Base-by-base conservation (phyloP, 1,140 invertebrate genomes). In the Propsilocerus akamusi region DNA sequence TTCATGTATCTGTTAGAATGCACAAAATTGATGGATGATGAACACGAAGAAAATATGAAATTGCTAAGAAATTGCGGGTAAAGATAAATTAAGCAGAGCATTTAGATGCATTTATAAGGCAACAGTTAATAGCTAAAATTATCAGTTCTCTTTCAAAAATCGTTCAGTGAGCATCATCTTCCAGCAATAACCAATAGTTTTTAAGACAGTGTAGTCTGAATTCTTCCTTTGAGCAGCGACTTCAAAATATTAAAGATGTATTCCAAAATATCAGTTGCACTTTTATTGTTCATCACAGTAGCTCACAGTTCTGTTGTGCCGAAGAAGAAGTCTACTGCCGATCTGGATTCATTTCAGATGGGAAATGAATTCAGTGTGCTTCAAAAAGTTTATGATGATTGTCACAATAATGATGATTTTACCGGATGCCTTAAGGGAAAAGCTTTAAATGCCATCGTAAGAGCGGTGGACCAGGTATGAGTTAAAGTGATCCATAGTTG, bases 381-480 rank as follows among this genome's bases (percentile, higher is more conserved):
- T 55, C 68, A 72, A 52, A 72, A 73, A 58, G 66, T 76, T 47
- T 76, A 75, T 53, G 72, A 75, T 49, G 72, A 74, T 55, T 76
- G 74, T 61, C 72, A 72, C 61, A 63, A 68, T 28, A 71, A 71
- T 48, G 68, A 70, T 55, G 72, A 74, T 56, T 67, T 76, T 54
- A 68, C 72, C 25, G 64, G 63, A 50, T 76, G 74, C 55, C 62
- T 76, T 7, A 76, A 76, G 56, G 68, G 71, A 28, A 75, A 74
- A 57, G 72, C 74, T 17, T 58, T 75, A 22, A 65, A 62, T 50
- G 73, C 71, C 0, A 56, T 75, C 8, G 63, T 64, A 23, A 68
- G 72, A 37, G 73, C 73, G 37, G 60, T 74, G 26, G 70, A 75
- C 49, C 72, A 73, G 66, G 68, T 72, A 41, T 14, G 14, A 10